phyloP scores from a whole-genome alignment of 2,888 invertebrate genomes.

The Eupelmus urozonus region DNA sequence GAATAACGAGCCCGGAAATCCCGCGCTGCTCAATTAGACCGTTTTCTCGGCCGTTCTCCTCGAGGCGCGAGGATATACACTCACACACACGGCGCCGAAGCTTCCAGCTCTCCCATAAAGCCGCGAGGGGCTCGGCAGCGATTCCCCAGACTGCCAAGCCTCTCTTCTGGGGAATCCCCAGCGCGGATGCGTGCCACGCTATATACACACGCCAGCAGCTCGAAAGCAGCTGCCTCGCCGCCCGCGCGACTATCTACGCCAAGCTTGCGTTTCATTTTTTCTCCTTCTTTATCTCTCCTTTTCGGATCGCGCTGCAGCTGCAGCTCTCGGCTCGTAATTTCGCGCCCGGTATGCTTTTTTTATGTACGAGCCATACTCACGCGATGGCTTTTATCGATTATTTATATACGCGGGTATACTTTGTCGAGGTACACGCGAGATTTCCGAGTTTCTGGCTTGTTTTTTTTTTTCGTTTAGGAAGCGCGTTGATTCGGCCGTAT shows the following conservation, averaged over 20 bases:
- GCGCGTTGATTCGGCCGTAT: background rate
- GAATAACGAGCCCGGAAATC: constrained; percentile 26
- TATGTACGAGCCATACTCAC: too few relatives aligned
- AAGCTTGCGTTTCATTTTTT: background rate
- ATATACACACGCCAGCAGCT: background rate
- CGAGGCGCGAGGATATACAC: background rate
- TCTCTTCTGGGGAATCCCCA: constrained; percentile 56
- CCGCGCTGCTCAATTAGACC: constrained; percentile 4
- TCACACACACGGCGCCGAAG: too few relatives aligned
- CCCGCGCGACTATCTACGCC: background rate
- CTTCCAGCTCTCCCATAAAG: background rate
- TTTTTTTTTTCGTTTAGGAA: background rate
- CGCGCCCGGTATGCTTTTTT: background rate
- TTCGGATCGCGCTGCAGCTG: background rate
- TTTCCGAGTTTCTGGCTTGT: background rate
- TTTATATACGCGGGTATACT: too few relatives aligned
- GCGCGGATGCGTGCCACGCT: background rate
- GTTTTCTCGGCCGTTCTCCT: background rate
- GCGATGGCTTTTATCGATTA: too few relatives aligned
- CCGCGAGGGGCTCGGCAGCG: background rate
- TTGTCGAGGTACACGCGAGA: too few relatives aligned
- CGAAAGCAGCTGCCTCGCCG: background rate
- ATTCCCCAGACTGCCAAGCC: constrained; percentile 13
- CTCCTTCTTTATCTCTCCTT: constrained; percentile 1
- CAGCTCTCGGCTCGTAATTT: background rate